Percentiles rank a stretch among this genome's conserved stretches.
These are phyloP conservation scores for Theodoxus fluviatilis DNA, from an alignment of 2,888 invertebrate genomes.

Conservation along the genomic window DNA sequence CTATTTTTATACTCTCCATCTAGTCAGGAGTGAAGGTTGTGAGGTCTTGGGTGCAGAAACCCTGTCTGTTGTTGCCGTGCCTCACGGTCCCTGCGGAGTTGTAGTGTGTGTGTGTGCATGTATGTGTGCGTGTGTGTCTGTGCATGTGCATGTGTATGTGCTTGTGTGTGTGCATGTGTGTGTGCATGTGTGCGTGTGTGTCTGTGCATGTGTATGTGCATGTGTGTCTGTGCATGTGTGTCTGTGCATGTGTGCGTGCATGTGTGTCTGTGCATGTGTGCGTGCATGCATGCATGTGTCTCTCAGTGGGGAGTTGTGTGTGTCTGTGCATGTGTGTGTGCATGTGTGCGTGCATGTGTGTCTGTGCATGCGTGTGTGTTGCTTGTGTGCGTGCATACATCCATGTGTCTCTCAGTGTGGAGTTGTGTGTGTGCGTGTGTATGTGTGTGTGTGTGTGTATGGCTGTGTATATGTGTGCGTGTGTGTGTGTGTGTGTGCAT, in stretches of 20 bases:
- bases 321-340: not conserved
- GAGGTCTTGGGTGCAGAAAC: no score
- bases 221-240: conserved; percentile 20
- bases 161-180: not conserved
- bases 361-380: not conserved
- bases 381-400: not conserved
- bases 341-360: not conserved
- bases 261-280: conserved; percentile 22
- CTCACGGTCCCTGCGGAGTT: no score
- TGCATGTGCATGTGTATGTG: not conserved
- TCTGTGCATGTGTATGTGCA: not conserved
- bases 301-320: conserved; percentile 8
- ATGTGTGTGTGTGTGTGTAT: conserved; percentile 20
- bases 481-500: conserved; percentile 24
- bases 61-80: no score
- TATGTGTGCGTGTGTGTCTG: not conserved
- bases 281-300: not conserved
- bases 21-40: not conserved
- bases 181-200: not conserved
- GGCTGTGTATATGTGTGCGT: not conserved
- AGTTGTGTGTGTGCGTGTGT: conserved; percentile 4
- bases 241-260: not conserved
- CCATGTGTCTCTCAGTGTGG: conserved; percentile 11
- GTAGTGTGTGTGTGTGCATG: conserved; percentile 9
- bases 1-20: not conserved